These are phyloP conservation scores for Argentina silus DNA, from an alignment of 2,797 vertebrate genomes.

Conservation along the genomic window DNA sequence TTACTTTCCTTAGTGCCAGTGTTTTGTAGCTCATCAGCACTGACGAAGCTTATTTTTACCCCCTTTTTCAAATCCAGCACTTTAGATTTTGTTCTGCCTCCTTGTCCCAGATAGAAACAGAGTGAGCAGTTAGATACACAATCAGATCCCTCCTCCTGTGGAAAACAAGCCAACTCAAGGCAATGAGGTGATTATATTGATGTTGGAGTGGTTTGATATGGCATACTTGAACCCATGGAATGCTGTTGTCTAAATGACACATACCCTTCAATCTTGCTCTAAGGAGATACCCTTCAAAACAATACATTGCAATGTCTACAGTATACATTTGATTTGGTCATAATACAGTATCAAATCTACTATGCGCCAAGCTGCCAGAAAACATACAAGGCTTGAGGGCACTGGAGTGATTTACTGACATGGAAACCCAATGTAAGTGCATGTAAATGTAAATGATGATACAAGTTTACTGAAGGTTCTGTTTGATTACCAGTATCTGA, in stretches of 20 bases:
- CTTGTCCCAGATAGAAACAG: not conserved
- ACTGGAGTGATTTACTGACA: constrained; percentile 58
- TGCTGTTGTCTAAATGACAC: constrained; percentile 23
- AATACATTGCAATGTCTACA: constrained; percentile 33
- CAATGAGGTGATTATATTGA: constrained; percentile 54
- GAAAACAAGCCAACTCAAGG: constrained; percentile 43
- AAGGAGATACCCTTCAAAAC: constrained; percentile 21
- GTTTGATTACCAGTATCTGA: not conserved
- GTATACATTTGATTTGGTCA: constrained; percentile 59
- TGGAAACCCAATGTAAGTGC: constrained; percentile 37
- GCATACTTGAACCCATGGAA: constrained; percentile 24
- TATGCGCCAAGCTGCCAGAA: constrained; percentile 72
- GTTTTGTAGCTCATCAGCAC: constrained; percentile 38
- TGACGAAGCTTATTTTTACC: not conserved
- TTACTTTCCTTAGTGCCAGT: constrained; percentile 47
- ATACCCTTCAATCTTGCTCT: not conserved
- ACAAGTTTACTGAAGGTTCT: constrained; percentile 16
- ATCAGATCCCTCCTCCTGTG: not conserved
- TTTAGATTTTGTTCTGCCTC: constrained; percentile 27
- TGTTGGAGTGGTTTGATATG: constrained; percentile 20
- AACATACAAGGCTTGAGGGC: constrained; percentile 15
- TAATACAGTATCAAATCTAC: constrained; percentile 21
- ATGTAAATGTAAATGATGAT: constrained; percentile 50
- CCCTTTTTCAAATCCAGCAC: constrained; percentile 35
- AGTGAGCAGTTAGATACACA: not conserved